These are phyloP conservation scores for Amphimedon queenslandica DNA, from an alignment of 37 sponge, comb jelly and placozoan species.

Conservation along the genomic window DNA sequence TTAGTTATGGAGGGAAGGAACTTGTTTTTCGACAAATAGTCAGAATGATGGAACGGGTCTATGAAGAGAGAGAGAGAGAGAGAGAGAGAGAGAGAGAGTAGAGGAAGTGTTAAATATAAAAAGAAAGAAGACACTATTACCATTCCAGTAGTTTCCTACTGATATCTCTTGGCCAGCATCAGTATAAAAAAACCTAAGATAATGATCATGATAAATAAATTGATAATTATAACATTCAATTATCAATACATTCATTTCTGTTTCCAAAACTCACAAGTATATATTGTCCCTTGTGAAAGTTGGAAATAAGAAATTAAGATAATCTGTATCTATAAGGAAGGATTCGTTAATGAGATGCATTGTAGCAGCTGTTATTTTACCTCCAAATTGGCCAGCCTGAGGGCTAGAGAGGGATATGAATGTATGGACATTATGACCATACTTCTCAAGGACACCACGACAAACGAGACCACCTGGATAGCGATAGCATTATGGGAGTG, in stretches of 20 bases:
- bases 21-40: too few relatives aligned
- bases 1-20: too few relatives aligned
- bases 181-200: conserved; percentile 56
- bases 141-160: conserved; percentile 72
- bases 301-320: conserved; percentile 50
- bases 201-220: too few relatives aligned
- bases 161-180: conserved; percentile 46
- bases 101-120: neutral
- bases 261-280: conserved; percentile 38
- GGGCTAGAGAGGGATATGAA: conserved; percentile 85
- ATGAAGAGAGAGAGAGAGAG: too few relatives aligned
- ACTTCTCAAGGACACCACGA: conserved; percentile 65
- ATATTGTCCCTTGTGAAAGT: conserved; percentile 49
- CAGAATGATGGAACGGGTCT: too few relatives aligned
- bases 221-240: too few relatives aligned
- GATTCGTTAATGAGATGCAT: neutral
- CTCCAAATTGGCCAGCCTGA: conserved; percentile 85
- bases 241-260: too few relatives aligned
- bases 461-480: conserved; percentile 74
- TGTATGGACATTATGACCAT: conserved; percentile 73
- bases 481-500: too few relatives aligned
- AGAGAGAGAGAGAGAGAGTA: neutral
- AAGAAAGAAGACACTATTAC: neutral
- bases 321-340: conserved; percentile 54
- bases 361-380: conserved; percentile 37